Base-by-base conservation (phyloP, 1,140 invertebrate species). In the Copidosoma floridanum region DNA sequence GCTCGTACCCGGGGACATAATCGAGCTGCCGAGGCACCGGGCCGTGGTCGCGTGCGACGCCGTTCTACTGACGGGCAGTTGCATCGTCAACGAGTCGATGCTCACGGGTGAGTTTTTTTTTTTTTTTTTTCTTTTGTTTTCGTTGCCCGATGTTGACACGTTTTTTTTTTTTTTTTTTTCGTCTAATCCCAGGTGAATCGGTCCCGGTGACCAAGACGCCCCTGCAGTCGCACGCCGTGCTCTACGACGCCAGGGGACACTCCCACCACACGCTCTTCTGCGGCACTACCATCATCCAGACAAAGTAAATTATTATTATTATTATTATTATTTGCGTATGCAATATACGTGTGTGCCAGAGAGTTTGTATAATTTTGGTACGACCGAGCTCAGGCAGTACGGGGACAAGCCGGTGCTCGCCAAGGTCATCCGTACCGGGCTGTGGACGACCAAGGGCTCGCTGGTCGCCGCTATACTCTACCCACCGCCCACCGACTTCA, bases 21-120 rank as follows among this genome's bases (percentile, higher is more conserved):
- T 99, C 37, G 83, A 91, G 55, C 88, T 99, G 62, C 94, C 97
- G 11, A 80, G 86, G 1, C 83, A 86, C 66, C 94, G 94, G 18
- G 92, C 91, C 73, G 84, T 86, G 4, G 88, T 97, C 85, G 86
- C 90, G 64, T 96, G 94, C 78, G 96, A 98, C 80, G 94, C 93
- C 1, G 89, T 94, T 2, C 75, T 99, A 21, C 81, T 97, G 2
- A 86, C 86, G 44, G 95, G 97, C 2, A 91, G 86, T 56, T 95
- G 93, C 65, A 93, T 98, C 65, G 86, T 98, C 12, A 97, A 98
- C 76, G 96, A 98, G 82, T 94, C 92, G 65, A 97, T 97, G 93
- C 83, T 98, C 11, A 98, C 95, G 51, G 93, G 92, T 94, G 75
- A 85, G 55, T 46, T 56, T 23, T 27, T 0, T 21, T 16, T 37